A percentile compares a stretch with the other conserved stretches of the same genome.
Evolutionary conservation across 2,113 vertebrate genomes (phyloP).

Genomic region (Coptodon bakossiorum): DNA sequence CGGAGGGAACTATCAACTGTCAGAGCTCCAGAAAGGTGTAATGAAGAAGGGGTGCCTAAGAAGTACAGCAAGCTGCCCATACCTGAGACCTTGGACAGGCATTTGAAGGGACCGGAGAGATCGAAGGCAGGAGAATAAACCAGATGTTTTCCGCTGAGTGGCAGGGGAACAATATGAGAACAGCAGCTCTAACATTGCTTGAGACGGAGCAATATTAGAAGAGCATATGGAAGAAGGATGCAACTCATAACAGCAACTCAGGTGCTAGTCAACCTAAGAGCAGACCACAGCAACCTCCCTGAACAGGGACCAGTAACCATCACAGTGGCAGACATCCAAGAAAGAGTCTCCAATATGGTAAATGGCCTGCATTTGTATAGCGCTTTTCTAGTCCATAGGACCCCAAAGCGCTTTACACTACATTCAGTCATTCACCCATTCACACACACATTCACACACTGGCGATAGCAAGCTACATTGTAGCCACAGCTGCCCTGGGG

Average conservation of each 20-base stretch:
- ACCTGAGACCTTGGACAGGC: neutral
- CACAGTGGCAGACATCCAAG: neutral
- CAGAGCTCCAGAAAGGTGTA: neutral
- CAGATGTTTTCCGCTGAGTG: neutral
- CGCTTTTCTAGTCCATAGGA: too few relatives aligned
- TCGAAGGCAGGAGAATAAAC: neutral
- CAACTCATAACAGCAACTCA: neutral
- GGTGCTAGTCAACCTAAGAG: fast-evolving
- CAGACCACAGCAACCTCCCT: neutral
- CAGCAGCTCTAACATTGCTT: neutral
- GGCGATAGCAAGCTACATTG: too few relatives aligned
- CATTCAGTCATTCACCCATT: too few relatives aligned
- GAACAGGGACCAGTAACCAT: neutral
- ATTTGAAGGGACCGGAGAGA: neutral
- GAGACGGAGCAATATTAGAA: neutral
- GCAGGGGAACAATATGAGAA: neutral
- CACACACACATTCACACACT: too few relatives aligned
- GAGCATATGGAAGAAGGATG: neutral
- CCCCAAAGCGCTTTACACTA: too few relatives aligned
- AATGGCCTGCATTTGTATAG: too few relatives aligned
- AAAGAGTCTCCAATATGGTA: neutral
- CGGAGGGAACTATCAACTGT: neutral
- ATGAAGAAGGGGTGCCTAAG: neutral
- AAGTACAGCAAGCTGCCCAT: neutral
- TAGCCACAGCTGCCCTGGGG: too few relatives aligned